phyloP scores from a whole-genome alignment of 2,113 vertebrate genomes.

The Scomber colias region DNA sequence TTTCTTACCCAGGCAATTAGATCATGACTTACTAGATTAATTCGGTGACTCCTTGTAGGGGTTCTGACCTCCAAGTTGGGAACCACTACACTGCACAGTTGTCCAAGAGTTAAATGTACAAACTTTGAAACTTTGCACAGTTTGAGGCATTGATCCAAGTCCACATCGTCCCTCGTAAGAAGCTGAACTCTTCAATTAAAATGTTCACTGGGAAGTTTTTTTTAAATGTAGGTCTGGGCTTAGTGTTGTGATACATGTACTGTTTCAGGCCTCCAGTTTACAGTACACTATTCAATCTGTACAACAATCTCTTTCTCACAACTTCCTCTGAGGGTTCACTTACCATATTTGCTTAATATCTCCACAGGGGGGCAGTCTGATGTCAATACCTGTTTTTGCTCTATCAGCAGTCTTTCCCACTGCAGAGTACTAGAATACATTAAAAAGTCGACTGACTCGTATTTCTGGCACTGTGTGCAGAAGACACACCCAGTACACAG shows the following conservation, averaged over 20 bases:
- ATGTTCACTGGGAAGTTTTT: background rate
- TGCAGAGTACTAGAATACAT: background rate
- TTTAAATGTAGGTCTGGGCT: background rate
- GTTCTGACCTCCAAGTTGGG: no score
- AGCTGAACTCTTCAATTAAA: background rate
- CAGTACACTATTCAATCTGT: background rate
- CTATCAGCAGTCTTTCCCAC: background rate
- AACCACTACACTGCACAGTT: background rate
- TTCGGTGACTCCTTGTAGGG: background rate
- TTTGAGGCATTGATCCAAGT: background rate
- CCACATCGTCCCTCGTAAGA: background rate
- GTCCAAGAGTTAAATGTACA: background rate
- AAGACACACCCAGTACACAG: constrained; percentile 61
- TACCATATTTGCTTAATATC: background rate
- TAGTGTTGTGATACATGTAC: background rate
- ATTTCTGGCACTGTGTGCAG: constrained; percentile 47
- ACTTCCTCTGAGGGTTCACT: background rate
- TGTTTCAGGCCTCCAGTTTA: background rate
- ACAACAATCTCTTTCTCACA: background rate
- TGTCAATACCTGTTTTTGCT: background rate
- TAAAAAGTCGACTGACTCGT: constrained; percentile 59
- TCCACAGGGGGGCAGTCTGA: constrained; percentile 55
- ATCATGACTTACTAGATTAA: background rate
- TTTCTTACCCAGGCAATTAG: background rate
- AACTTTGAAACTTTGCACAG: background rate